phyloP scores from a whole-genome alignment of 2,888 invertebrate species.

The Andrena haemorrhoa region DNA sequence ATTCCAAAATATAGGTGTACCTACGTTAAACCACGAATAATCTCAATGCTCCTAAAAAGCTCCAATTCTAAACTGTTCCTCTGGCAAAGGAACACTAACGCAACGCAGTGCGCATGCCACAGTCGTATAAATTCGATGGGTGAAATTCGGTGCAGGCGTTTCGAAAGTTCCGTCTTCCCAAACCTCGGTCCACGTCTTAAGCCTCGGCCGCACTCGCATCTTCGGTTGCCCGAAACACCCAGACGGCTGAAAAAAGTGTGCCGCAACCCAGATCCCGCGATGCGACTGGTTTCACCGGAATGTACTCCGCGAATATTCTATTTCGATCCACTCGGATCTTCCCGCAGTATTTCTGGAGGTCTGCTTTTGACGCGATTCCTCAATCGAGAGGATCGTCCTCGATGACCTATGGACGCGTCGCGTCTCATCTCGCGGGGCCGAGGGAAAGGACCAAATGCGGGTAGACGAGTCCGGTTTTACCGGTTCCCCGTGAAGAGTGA shows the following conservation, averaged over 20 bases:
- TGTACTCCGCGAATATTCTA: slow-evolving; percentile 32
- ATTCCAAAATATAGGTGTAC: no score
- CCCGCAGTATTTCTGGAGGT: not conserved
- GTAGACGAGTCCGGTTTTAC: slow-evolving; percentile 46
- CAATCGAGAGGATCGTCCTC: not conserved
- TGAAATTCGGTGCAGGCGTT: slow-evolving; percentile 46
- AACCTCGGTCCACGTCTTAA: slow-evolving; percentile 22
- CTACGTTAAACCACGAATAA: no score
- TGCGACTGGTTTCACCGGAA: slow-evolving; percentile 68
- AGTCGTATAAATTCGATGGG: slow-evolving; percentile 1
- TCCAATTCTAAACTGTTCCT: not conserved
- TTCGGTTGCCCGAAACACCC: slow-evolving; percentile 49
- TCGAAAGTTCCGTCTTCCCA: slow-evolving; percentile 49
- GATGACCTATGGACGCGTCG: not conserved
- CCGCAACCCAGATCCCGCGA: slow-evolving; percentile 72
- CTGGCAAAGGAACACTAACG: no score
- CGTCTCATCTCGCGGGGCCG: not conserved
- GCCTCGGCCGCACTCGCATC: slow-evolving; percentile 29
- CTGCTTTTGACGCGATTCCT: not conserved
- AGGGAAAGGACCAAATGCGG: slow-evolving; percentile 40
- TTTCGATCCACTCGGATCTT: slow-evolving; percentile 2
- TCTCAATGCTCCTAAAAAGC: no score
- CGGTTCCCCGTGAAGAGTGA: slow-evolving; percentile 64
- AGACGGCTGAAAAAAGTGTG: slow-evolving; percentile 73
- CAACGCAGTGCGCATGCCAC: no score